These are phyloP conservation scores for Chaenodraco wilsoni DNA, from an alignment of 2,797 vertebrate species.

Conservation along the genomic window DNA sequence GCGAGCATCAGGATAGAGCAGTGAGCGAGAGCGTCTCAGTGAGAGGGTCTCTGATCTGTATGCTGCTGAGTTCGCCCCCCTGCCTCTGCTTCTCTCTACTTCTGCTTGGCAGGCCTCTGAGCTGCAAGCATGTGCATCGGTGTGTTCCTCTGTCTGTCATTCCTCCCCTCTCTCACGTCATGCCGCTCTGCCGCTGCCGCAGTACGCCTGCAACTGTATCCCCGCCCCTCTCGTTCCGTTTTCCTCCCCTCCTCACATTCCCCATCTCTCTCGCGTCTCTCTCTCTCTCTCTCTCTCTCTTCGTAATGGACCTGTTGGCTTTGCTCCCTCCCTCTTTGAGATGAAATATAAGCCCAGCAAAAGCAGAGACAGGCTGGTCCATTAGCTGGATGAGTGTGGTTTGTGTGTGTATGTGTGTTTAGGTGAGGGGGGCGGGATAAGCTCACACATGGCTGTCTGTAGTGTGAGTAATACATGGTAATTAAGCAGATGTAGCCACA, in stretches of 20 bases:
- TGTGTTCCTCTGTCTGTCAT: constrained; percentile 60
- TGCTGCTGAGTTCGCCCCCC: constrained; percentile 52
- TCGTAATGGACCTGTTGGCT: constrained; percentile 82
- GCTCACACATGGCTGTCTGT: constrained; percentile 22
- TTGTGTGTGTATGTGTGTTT: constrained; percentile 33
- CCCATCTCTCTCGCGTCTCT: constrained; percentile 24
- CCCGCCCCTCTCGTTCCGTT: constrained; percentile 60
- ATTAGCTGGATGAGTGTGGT: constrained; percentile 73
- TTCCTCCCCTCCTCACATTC: constrained; percentile 46
- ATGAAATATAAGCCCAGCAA: constrained; percentile 79
- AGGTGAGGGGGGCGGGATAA: background rate
- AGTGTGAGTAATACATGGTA: constrained; percentile 59
- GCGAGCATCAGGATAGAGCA: constrained; percentile 28
- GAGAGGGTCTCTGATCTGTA: constrained; percentile 50
- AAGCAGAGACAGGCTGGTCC: constrained; percentile 65
- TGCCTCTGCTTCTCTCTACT: constrained; percentile 56
- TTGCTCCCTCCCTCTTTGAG: constrained; percentile 61
- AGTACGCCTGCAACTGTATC: constrained; percentile 76
- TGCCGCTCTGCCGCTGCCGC: constrained; percentile 77
- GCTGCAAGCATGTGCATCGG: constrained; percentile 58
- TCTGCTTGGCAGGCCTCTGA: constrained; percentile 51
- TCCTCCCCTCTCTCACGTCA: constrained; percentile 74
- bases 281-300: constrained; percentile 29
- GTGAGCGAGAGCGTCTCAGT: constrained; percentile 45
- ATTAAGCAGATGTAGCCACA: constrained; percentile 65